phyloP scores from a whole-genome alignment of 2,797 vertebrate genomes.

The Macrochelys suwanniensis region DNA sequence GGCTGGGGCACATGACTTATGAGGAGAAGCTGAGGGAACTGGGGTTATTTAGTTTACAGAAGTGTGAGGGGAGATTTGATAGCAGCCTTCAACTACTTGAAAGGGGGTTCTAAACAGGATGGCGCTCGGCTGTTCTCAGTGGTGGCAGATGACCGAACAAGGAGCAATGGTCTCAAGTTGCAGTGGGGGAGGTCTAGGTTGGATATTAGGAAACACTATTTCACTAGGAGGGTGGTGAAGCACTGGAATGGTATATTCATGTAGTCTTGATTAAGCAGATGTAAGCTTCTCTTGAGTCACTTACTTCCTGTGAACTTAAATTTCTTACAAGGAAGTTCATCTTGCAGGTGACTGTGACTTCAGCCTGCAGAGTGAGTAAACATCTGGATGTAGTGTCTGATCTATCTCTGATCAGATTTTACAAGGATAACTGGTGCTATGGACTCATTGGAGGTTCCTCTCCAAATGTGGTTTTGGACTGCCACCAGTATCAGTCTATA shows the following conservation, averaged over 20 bases:
- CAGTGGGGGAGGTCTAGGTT: too few relatives aligned
- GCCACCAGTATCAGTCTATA: neutral
- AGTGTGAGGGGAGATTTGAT: too few relatives aligned
- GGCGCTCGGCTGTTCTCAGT: too few relatives aligned
- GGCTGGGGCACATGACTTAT: too few relatives aligned
- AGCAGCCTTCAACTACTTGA: too few relatives aligned
- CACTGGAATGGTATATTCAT: neutral
- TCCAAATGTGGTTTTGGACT: neutral
- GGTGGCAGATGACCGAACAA: too few relatives aligned
- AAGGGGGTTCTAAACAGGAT: too few relatives aligned
- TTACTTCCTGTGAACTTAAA: neutral
- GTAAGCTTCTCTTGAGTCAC: conserved; percentile 25
- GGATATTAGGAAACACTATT: too few relatives aligned
- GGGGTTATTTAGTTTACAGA: too few relatives aligned
- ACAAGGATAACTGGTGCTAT: neutral
- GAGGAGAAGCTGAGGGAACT: too few relatives aligned
- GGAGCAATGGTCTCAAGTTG: too few relatives aligned
- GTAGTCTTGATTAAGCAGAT: neutral
- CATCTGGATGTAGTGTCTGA: neutral
- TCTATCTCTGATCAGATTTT: neutral
- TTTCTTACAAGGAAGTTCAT: neutral
- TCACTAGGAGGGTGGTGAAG: too few relatives aligned
- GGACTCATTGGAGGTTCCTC: neutral
- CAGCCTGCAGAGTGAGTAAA: neutral
- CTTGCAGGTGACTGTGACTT: neutral